Evolutionary conservation across 2,888 invertebrate genomes (phyloP), one percentile per base, ranked within the genome.

Genomic region (Ectemnius lituratus): DNA sequence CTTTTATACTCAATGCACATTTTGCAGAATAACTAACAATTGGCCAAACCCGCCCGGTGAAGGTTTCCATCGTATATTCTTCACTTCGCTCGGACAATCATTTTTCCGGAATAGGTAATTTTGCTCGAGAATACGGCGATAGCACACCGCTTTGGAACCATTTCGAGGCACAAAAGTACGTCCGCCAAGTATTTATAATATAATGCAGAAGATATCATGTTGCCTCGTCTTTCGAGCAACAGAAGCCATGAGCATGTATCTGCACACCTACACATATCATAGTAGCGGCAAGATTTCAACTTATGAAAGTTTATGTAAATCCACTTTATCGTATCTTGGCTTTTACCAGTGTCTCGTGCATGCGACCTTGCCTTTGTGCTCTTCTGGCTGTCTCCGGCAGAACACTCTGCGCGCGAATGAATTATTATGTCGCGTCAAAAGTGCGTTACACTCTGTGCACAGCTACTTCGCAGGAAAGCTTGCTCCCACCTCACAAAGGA

Each of bases 271-370:
- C 37, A 37, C 8, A 8, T 8, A 2, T n/a, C n/a, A 37, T 1
- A 6, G 37, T 6, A 37, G 20, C 18, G 16, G 20, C 27, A 58
- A 58, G 61, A 65, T 58, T 58, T n/a, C 13, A 64, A 56, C 61
- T 64, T 47, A 23, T 23, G 70, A 70, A 69, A 70, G 69, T 70
- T 67, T 62, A 70, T 74, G 74, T 70, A 76, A 76, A 76, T 76
- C 64, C 63, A 61, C 61, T 76, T 74, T 76, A 76, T 67, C 63
- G 62, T 37, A 37, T 37, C 56, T 13, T 59, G 61, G 57, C 18
- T 61, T 64, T 70, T 70, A 64, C 67, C 59, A 57, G 46, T 62
- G 64, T n/a, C 60, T 66, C 23, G 27, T 56, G 27, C 56, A 46
- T 37, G 18, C 28, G 28, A 45, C 27, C 27, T 37, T 27, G 61